Percentiles rank a stretch among this genome's conserved stretches.
Evolutionary conservation across 2,113 vertebrate species (phyloP).

Genomic region (Cyphomyrus discorhynchus): DNA sequence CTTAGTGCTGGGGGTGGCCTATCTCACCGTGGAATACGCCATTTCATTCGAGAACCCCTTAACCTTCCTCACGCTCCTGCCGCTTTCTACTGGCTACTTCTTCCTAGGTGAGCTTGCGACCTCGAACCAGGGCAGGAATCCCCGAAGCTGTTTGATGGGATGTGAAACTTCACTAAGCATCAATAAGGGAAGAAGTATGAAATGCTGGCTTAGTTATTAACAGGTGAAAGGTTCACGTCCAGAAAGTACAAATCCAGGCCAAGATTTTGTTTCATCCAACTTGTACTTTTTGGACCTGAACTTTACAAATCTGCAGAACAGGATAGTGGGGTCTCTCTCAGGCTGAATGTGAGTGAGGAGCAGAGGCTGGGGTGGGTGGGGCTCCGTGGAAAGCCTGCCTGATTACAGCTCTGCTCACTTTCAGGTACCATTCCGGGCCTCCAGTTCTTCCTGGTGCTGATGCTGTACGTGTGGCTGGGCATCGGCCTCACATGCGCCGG

Average conservation of each 20-base stretch:
- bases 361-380: neutral
- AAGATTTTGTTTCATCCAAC: too few relatives aligned
- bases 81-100: conserved; percentile 86
- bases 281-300: neutral
- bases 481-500: conserved; percentile 88
- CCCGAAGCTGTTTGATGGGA: neutral
- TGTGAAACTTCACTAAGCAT: neutral
- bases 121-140: neutral
- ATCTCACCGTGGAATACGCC: conserved; percentile 80
- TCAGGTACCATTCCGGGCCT: conserved; percentile 83
- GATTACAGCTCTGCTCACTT: neutral
- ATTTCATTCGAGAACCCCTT: conserved; percentile 86
- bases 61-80: conserved; percentile 90
- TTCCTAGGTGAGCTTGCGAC: conserved; percentile 77
- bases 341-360: neutral
- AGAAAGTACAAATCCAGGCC: neutral
- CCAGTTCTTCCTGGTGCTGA: conserved; percentile 93
- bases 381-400: neutral
- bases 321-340: neutral
- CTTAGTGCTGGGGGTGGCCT: conserved; percentile 84
- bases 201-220: neutral
- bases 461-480: conserved; percentile 96
- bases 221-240: neutral
- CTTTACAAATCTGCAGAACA: neutral
- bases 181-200: neutral